Evolutionary conservation across 2,888 invertebrate species (phyloP).

Genomic region (Drosophila koepferae): DNA sequence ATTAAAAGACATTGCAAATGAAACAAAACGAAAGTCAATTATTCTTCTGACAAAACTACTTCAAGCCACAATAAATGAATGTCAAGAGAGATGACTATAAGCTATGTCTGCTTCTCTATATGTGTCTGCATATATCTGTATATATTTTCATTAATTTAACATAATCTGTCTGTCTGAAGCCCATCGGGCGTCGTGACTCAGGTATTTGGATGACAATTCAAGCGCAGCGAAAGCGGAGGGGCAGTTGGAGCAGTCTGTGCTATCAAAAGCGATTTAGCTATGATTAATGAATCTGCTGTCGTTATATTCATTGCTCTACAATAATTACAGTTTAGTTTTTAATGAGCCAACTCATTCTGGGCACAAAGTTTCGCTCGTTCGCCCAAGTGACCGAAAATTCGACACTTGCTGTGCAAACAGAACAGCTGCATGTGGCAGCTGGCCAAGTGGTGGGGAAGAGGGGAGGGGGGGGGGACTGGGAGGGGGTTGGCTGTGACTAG

Average conservation of each 20-base stretch:
- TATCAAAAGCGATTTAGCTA: constrained; percentile 26
- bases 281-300: constrained; percentile 40
- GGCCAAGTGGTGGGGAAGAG: background rate
- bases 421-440: constrained; percentile 38
- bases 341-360: constrained; percentile 58
- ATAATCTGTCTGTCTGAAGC: background rate
- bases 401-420: constrained; percentile 22
- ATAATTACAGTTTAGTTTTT: constrained; percentile 70
- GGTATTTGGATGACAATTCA: constrained; percentile 18
- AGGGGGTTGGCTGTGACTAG: too few relatives aligned
- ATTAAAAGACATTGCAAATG: background rate
- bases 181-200: constrained; percentile 26
- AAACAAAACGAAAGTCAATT: constrained; percentile 2
- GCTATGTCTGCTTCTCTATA: background rate
- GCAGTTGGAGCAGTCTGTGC: background rate
- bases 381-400: constrained; percentile 4
- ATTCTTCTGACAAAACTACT: background rate
- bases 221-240: background rate
- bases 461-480: background rate
- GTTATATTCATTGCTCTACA: constrained; percentile 28
- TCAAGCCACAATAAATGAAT: background rate
- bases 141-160: constrained; percentile 6
- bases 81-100: background rate
- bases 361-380: background rate
- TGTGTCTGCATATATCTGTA: background rate